Evolutionary conservation across 1,140 invertebrate species (phyloP), one percentile per base, ranked within the genome.

Genomic region (Bombus pyrosoma): DNA sequence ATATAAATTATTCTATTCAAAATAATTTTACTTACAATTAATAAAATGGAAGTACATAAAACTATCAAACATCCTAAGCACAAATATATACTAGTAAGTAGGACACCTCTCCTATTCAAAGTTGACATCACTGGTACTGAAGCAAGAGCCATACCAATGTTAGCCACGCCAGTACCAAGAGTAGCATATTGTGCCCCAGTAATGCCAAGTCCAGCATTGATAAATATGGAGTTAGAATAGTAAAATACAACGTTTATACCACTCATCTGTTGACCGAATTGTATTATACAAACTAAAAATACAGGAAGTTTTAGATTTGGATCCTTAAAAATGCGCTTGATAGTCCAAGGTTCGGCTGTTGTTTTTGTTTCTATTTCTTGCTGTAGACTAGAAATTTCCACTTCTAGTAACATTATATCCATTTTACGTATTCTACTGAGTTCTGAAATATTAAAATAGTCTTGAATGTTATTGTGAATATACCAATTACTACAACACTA

Each of bases 181-280:
- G 96, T 98, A 2, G 97, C 97, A 90, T 97, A 97, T 92, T 97
- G 96, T 9, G 96, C 95, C 28, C 93, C 94, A 34, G 86, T 59
- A 18, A 91, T 89, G 6, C 95, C 95, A 28, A 98, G 92, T 3
- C 96, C 96, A n/a, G 97, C 97, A 57, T 93, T 93, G 87, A 94
- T 90, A 93, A 98, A 98, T 86, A 98, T 98, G 12, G 93, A 94
- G 41, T 96, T 96, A 0, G 97, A 98, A 93, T 98, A 98, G 93
- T 97, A 98, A 94, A 98, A 98, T 37, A 98, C 98, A 79, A 98
- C 97, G 95, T 98, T 98, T 59, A 98, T 98, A 66, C 98, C 98
- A 89, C 97, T 97, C 69, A 98, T 96, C 94, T 98, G 98, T 94
- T 98, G 98, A 0, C 98, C 97, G 59, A 96, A 96, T 93, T 98